These are phyloP conservation scores for Temnothorax ravouxi DNA, from an alignment of 2,888 invertebrate species.

Conservation along the genomic window DNA sequence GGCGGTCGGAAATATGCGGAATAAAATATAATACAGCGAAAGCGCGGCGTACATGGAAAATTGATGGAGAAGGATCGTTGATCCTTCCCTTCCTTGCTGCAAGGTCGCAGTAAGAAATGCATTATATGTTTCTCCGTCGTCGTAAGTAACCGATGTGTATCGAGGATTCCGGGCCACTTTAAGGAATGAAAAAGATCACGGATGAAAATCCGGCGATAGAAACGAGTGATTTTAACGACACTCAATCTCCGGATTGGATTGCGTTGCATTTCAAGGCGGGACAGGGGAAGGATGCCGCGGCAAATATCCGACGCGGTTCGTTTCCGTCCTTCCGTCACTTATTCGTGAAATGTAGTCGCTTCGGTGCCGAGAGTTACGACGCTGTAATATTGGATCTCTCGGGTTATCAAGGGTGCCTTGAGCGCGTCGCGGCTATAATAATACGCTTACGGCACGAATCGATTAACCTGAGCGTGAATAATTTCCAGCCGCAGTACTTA, in stretches of 20 bases:
- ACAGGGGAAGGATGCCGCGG: slow-evolving; percentile 65
- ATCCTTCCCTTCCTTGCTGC: not conserved
- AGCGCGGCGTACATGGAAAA: not conserved
- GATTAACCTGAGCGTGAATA: slow-evolving; percentile 36
- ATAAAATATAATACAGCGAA: not conserved
- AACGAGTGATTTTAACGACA: slow-evolving; percentile 65
- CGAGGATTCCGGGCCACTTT: slow-evolving; percentile 18
- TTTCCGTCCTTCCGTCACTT: slow-evolving; percentile 60
- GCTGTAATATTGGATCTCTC: slow-evolving; percentile 61
- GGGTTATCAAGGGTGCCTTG: slow-evolving; percentile 19
- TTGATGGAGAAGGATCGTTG: not conserved
- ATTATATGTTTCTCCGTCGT: not conserved
- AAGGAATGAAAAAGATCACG: slow-evolving; percentile 39
- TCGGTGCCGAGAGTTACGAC: slow-evolving; percentile 45
- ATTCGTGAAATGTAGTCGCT: slow-evolving; percentile 57
- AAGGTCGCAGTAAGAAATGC: not conserved
- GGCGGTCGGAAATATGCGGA: not conserved
- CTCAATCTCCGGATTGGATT: slow-evolving; percentile 68
- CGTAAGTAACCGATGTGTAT: slow-evolving; percentile 31
- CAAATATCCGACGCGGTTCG: slow-evolving; percentile 66
- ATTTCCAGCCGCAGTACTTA: not conserved
- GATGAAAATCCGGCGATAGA: slow-evolving; percentile 18
- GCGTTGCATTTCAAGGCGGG: slow-evolving; percentile 50
- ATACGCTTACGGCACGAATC: slow-evolving; percentile 15
- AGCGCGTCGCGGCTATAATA: slow-evolving; percentile 43